Evolutionary conservation across 2,888 invertebrate genomes (phyloP), one percentile per base, ranked within the genome.

Genomic region (Ectemnius cavifrons): DNA sequence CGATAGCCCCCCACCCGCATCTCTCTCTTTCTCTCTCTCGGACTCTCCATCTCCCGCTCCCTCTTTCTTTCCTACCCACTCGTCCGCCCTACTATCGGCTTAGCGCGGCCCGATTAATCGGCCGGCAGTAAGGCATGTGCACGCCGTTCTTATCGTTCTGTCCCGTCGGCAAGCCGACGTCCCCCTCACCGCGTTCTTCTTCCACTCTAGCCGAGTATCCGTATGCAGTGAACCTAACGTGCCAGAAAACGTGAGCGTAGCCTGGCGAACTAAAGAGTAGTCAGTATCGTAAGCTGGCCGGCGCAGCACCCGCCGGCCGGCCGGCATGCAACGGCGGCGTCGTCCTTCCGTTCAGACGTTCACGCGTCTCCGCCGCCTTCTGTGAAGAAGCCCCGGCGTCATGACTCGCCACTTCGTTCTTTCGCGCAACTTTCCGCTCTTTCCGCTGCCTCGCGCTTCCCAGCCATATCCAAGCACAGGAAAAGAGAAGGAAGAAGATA

Each of bases 261-360:
- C 16, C 57, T 63, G 27, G 57, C 60, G 72, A 37, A 37, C 1
- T 37, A 37, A 37, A 37, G 11, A 37, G 37, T 23, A 20, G 23
- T 23, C 20, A 23, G 23, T 23, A 37, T 6, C 37, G 65, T 66
- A 71, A 52, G 69, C 77, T 84, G 83, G 83, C 81, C 76, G 83
- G 78, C 73, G 73, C 13, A 69, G 79, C 71, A 80, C 85, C 84
- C 84, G 85, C 86, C 86, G 85, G 84, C 81, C 81, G 78, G 78
- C 81, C 71, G 77, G 78, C 78, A 49, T 52, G 71, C 67, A n/a
- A 6, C 46, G 63, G n/a, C 67, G n/a, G n/a, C n/a, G n/a, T n/a
- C n/a, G 20, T 61, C 59, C 73, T 62, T 70, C 67, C 58, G 49
- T 46, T 63, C 67, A 47, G 62, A 18, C 59, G 18, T 23, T 23